A percentile compares a stretch with the other conserved stretches of the same genome.
Conservation (phyloP, 2,797 vertebrate species). For the Babyrousa celebensis region DNA sequence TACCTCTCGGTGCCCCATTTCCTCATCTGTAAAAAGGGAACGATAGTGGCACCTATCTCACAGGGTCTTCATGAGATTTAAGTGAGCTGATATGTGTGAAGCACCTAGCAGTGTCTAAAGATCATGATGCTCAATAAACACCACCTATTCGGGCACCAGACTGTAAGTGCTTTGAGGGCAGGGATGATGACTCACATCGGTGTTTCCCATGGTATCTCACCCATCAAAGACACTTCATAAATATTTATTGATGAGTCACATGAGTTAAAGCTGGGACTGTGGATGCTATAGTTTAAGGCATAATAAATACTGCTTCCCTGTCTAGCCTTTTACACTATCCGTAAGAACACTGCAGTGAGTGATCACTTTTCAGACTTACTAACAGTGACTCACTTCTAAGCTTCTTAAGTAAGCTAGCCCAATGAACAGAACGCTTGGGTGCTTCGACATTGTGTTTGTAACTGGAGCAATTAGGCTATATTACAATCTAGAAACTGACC, state of each 20-base stretch:
- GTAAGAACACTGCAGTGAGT: conserved; percentile 53
- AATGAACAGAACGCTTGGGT: conserved; percentile 61
- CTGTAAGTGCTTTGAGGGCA: conserved; percentile 55
- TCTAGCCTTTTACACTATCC: conserved; percentile 67
- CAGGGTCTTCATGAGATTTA: conserved; percentile 26
- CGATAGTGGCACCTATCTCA: conserved; percentile 21
- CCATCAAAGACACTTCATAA: conserved; percentile 66
- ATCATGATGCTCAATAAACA: conserved; percentile 39
- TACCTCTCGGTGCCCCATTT: conserved; percentile 56
- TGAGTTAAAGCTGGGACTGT: conserved; percentile 38
- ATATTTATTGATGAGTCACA: conserved; percentile 67
- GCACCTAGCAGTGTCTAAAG: neutral
- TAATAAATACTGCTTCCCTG: conserved; percentile 59
- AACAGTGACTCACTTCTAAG: conserved; percentile 70
- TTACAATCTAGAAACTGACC: conserved; percentile 71
- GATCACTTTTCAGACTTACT: conserved; percentile 74
- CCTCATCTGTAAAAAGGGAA: conserved; percentile 52
- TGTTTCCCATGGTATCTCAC: conserved; percentile 51
- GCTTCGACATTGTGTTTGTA: conserved; percentile 9
- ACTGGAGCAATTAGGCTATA: conserved; percentile 48
- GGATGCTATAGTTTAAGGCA: conserved; percentile 34
- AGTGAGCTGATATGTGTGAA: conserved; percentile 40
- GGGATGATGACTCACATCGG: conserved; percentile 14
- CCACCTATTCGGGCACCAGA: conserved; percentile 60
- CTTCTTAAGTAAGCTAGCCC: conserved; percentile 68